Conservation (phyloP, 2,797 vertebrate genomes). For the Syndactyla subalaris region DNA sequence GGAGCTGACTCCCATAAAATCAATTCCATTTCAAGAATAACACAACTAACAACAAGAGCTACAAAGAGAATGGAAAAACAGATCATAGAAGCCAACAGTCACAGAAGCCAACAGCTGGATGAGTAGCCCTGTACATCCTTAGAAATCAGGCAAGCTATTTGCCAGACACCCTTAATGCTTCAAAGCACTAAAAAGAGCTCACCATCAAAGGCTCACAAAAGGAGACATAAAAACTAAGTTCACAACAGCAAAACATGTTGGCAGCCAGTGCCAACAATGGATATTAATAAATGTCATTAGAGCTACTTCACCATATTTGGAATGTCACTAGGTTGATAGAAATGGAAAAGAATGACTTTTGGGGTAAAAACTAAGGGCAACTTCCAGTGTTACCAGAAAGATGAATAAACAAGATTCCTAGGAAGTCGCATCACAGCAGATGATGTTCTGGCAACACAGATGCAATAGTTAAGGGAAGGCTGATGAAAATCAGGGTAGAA, state of each 20-base stretch:
- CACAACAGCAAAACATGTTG: background rate
- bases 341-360: background rate
- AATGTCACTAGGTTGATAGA: background rate
- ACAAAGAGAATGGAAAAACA: background rate
- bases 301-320: constrained; percentile 33
- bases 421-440: fast-evolving
- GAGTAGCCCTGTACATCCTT: background rate
- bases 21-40: background rate
- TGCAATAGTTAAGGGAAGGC: background rate
- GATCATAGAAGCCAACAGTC: background rate
- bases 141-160: background rate
- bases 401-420: constrained; percentile 13
- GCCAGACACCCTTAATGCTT: background rate
- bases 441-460: background rate
- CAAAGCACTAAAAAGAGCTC: background rate
- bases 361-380: background rate
- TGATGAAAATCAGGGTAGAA: background rate
- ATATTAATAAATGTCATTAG: background rate
- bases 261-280: background rate
- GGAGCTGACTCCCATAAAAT: background rate
- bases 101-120: background rate
- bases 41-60: background rate
- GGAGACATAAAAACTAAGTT: background rate
- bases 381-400: background rate
- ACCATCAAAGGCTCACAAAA: background rate